Conservation (phyloP, 2,888 invertebrate species). For the Temnothorax ravouxi region DNA sequence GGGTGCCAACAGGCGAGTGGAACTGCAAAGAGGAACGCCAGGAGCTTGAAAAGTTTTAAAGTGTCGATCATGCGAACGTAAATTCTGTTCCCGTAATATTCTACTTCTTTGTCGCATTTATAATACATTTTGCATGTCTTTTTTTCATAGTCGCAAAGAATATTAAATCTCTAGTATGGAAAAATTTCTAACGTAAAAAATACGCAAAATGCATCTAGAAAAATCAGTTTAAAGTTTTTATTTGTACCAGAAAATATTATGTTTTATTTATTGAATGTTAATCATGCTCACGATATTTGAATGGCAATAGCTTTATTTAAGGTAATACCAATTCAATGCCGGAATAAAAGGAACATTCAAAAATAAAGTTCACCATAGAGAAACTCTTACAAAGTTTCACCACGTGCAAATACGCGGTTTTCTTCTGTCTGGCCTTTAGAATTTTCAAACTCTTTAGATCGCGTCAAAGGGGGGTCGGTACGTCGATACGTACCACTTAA, state of each 20-base stretch:
- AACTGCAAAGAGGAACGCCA: conserved; percentile 15
- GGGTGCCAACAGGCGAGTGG: conserved; percentile 15
- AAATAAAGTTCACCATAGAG: background rate
- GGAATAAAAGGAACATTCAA: background rate
- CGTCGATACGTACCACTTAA: conserved; percentile 69
- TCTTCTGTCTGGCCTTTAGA: conserved; percentile 38
- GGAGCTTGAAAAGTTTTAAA: conserved; percentile 37
- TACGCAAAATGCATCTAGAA: background rate
- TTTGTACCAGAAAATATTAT: background rate
- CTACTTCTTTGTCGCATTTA: conserved; percentile 21
- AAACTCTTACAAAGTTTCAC: background rate
- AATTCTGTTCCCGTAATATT: conserved; percentile 28
- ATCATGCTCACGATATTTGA: background rate
- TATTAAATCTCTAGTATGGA: background rate
- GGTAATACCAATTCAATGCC: background rate
- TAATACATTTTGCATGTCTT: background rate
- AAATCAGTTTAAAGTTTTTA: background rate
- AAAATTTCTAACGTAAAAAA: background rate
- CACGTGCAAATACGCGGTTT: conserved; percentile 6
- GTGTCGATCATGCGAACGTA: conserved; percentile 31
- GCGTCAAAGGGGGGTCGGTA: conserved; percentile 40
- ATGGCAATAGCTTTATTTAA: background rate
- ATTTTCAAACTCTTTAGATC: conserved; percentile 53
- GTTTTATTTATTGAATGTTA: background rate
- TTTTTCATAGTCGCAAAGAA: background rate